Evolutionary conservation across 2,888 invertebrate genomes (phyloP).

Genomic region (Lissonota sp.): DNA sequence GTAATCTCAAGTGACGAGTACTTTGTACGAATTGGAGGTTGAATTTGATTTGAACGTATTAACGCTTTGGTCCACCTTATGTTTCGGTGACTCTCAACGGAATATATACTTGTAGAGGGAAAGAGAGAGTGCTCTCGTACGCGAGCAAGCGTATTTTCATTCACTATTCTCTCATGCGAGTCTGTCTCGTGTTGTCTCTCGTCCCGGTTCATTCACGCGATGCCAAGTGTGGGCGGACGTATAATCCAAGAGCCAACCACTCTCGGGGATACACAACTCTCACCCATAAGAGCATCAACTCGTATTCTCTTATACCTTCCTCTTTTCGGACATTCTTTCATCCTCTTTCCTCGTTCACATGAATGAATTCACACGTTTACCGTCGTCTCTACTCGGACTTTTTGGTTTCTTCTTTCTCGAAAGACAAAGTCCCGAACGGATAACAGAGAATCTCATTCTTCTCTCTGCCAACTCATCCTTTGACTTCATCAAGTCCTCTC

Average conservation of each 20-base stretch:
- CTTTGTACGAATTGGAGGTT: no score
- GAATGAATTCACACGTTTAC: conserved; percentile 76
- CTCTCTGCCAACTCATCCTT: conserved; percentile 19
- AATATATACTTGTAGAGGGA: no score
- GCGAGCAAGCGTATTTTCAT: conserved; percentile 64
- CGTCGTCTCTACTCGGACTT: neutral
- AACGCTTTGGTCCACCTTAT: conserved; percentile 42
- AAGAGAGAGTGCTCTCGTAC: neutral
- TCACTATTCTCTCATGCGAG: conserved; percentile 64
- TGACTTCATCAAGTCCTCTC: conserved; percentile 30
- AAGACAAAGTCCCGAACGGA: conserved; percentile 27
- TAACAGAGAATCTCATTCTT: conserved; percentile 55
- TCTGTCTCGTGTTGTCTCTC: conserved; percentile 58
- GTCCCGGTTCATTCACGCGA: conserved; percentile 66
- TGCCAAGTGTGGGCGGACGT: conserved; percentile 76
- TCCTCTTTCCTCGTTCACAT: conserved; percentile 74
- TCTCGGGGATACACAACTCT: conserved; percentile 61
- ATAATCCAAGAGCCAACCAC: conserved; percentile 65
- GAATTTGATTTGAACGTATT: neutral
- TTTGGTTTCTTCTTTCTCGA: conserved; percentile 21
- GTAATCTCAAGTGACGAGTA: no score
- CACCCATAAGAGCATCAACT: conserved; percentile 46
- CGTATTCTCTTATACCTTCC: conserved; percentile 24
- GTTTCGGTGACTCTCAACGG: conserved; percentile 45
- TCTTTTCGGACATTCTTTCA: conserved; percentile 25